phyloP scores from a whole-genome alignment of 1,140 invertebrate species.

The Drosophila lowei region DNA sequence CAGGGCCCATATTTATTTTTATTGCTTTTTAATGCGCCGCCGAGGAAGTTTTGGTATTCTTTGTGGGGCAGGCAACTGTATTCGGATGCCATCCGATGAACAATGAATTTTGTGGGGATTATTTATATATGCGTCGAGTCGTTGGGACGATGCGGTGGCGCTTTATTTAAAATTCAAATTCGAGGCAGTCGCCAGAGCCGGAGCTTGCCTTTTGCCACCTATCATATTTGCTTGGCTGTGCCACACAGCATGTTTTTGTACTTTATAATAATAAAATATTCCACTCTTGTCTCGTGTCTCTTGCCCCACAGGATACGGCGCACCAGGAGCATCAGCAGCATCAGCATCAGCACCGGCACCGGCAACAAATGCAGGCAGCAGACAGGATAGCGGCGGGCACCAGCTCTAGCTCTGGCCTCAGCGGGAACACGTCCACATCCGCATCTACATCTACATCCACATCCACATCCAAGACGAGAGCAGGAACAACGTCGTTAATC shows the following conservation, averaged over 20 bases:
- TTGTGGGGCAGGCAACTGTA: constrained; percentile 58
- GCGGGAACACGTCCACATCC: constrained; percentile 35
- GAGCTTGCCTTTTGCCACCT: constrained; percentile 45
- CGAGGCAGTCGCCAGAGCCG: constrained; percentile 2
- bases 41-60: constrained; percentile 71
- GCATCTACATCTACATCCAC: constrained; percentile 49
- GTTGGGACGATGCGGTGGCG: constrained; percentile 41
- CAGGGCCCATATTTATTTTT: constrained; percentile 76
- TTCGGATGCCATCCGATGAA: constrained; percentile 57
- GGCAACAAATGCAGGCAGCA: constrained; percentile 46
- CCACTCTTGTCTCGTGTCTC: constrained; percentile 64
- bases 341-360: constrained; percentile 21
- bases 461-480: constrained; percentile 67
- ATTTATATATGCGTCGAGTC: constrained; percentile 54
- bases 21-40: constrained; percentile 80
- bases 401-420: constrained; percentile 28
- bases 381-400: constrained; percentile 34
- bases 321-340: constrained; percentile 25
- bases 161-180: constrained; percentile 80
- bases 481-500: constrained; percentile 80
- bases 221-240: constrained; percentile 67
- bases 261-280: constrained; percentile 77
- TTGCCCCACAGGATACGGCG: constrained; percentile 55
- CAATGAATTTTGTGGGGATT: constrained; percentile 79
- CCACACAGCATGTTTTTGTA: constrained; percentile 38